These are phyloP conservation scores for Anguilla rostrata DNA, from an alignment of 2,113 vertebrate genomes.

Conservation along the genomic window DNA sequence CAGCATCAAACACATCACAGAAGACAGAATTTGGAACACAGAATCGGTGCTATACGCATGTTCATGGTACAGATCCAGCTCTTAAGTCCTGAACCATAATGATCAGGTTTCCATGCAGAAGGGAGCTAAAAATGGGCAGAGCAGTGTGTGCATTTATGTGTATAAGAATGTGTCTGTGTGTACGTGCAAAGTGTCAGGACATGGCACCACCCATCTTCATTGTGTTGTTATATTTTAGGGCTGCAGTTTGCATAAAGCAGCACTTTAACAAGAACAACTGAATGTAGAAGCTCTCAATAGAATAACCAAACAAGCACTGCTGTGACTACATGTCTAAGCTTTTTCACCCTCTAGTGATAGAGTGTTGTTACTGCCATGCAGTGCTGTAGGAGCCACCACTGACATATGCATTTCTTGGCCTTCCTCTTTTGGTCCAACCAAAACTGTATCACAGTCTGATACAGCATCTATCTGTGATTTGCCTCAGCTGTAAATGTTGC, in stretches of 20 bases:
- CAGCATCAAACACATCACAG: too few species aligned
- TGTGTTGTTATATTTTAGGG: not conserved
- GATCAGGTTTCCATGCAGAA: not conserved
- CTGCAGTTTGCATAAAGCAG: not conserved
- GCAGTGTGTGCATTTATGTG: slow-evolving; percentile 10
- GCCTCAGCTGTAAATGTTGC: not conserved
- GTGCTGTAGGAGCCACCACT: not conserved
- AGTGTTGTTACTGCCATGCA: not conserved
- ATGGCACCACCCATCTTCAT: not conserved
- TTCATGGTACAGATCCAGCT: not conserved
- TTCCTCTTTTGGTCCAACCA: not conserved
- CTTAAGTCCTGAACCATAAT: not conserved
- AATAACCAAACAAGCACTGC: not conserved
- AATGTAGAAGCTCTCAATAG: not conserved
- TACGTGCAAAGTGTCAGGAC: not conserved
- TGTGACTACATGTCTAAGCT: not conserved
- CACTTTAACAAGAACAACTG: slow-evolving; percentile 1
- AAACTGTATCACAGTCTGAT: not conserved
- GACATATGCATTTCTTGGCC: not conserved
- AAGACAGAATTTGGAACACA: too few species aligned
- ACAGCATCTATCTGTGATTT: not conserved
- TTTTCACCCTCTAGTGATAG: not conserved
- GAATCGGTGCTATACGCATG: not conserved
- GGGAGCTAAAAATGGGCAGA: not conserved
- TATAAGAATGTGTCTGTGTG: not conserved